Conservation (phyloP, 2,888 invertebrate genomes). For the Noctua janthe region DNA sequence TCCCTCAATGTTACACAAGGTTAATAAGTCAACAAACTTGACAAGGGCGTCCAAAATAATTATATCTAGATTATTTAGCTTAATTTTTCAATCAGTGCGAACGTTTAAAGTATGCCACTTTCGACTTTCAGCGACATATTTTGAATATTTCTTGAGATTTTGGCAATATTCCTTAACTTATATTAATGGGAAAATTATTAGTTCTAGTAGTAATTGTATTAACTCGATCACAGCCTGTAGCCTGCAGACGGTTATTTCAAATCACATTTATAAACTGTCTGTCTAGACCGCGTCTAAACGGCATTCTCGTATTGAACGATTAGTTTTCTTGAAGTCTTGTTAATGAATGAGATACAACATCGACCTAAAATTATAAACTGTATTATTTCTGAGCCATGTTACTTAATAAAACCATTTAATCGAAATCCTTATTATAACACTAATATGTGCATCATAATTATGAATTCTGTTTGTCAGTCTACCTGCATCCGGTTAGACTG, state of each 20-base stretch:
- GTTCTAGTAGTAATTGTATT: conserved; percentile 31
- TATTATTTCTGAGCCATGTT: not conserved
- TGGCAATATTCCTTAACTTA: conserved; percentile 23
- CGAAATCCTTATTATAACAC: not conserved
- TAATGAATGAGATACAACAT: conserved; percentile 14
- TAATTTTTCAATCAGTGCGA: conserved; percentile 34
- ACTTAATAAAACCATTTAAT: not conserved
- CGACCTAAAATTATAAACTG: not conserved
- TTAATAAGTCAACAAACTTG: conserved; percentile 40
- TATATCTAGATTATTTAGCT: conserved; percentile 9
- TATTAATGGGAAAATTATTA: conserved; percentile 44
- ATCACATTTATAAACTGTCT: conserved; percentile 26
- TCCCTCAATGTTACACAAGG: conserved; percentile 39
- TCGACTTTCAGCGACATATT: conserved; percentile 21
- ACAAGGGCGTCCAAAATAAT: conserved; percentile 22
- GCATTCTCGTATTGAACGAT: conserved; percentile 8
- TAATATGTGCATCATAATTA: not conserved
- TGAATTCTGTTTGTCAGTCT: not conserved
- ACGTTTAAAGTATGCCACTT: conserved; percentile 28
- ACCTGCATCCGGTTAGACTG: no score
- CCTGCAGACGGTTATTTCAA: conserved; percentile 19
- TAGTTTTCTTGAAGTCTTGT: conserved; percentile 7
- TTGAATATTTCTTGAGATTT: conserved; percentile 28
- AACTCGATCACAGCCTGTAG: conserved; percentile 7
- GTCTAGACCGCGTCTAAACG: conserved; percentile 7